Percentiles rank a stretch among this genome's conserved stretches.
phyloP scores from a whole-genome alignment of 2,888 invertebrate genomes.

The Napeogenes sylphis region DNA sequence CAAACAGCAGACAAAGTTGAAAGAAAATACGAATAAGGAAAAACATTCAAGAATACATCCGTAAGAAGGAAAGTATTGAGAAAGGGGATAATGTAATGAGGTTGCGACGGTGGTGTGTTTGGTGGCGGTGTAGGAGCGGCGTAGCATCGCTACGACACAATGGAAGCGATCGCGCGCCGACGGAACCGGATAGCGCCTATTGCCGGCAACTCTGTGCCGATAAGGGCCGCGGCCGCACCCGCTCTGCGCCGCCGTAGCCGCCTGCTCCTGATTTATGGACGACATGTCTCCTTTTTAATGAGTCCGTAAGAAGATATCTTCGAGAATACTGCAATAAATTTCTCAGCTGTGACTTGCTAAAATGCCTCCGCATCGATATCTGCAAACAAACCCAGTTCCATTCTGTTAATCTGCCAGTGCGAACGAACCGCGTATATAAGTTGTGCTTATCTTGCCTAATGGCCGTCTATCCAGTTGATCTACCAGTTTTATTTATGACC shows the following conservation, averaged over 20 bases:
- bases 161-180: conserved; percentile 55
- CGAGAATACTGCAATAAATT: conserved; percentile 72
- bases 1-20: conserved; percentile 30
- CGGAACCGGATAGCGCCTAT: conserved; percentile 78
- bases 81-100: conserved; percentile 63
- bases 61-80: conserved; percentile 48
- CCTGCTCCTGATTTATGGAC: conserved; percentile 73
- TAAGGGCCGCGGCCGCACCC: conserved; percentile 57
- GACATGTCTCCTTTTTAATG: conserved; percentile 78
- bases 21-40: conserved; percentile 34
- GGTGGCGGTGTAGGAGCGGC: conserved; percentile 35
- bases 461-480: conserved; percentile 77
- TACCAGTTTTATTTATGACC: conserved; percentile 76
- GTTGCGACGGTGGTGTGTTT: conserved; percentile 52
- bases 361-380: conserved; percentile 73
- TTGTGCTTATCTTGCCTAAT: conserved; percentile 74
- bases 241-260: conserved; percentile 47
- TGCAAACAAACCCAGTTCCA: conserved; percentile 69
- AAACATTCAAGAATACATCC: conserved; percentile 30
- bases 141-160: conserved; percentile 48
- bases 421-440: conserved; percentile 71
- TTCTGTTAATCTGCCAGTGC: conserved; percentile 71
- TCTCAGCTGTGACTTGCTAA: conserved; percentile 65
- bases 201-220: conserved; percentile 66
- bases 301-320: conserved; percentile 77